These are phyloP conservation scores for Clostera curtula DNA, from an alignment of 2,888 invertebrate genomes.

Conservation along the genomic window DNA sequence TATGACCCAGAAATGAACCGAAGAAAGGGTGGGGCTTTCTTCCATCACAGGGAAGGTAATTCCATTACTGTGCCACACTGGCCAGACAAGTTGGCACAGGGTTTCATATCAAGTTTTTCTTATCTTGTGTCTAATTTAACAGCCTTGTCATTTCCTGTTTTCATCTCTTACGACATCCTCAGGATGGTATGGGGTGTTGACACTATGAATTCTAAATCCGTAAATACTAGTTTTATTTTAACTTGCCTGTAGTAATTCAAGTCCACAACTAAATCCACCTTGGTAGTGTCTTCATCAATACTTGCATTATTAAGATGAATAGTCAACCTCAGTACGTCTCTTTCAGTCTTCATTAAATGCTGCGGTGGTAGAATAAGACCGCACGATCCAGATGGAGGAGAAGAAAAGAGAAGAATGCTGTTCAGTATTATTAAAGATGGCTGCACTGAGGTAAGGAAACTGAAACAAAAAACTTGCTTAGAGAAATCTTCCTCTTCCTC, in stretches of 20 bases:
- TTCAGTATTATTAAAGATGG: constrained; percentile 46
- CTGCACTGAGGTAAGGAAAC: constrained; percentile 46
- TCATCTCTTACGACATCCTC: no score
- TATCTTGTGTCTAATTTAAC: no score
- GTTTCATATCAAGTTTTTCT: no score
- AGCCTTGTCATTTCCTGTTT: no score
- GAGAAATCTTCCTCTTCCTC: no score
- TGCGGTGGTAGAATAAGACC: constrained; percentile 50
- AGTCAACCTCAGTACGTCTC: constrained; percentile 27
- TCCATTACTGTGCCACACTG: no score
- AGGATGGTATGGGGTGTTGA: no score
- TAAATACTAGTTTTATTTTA: not conserved
- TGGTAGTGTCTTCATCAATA: constrained; percentile 14
- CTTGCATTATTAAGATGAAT: constrained; percentile 20
- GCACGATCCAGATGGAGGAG: constrained; percentile 50
- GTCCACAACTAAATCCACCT: constrained; percentile 17
- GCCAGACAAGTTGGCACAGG: no score
- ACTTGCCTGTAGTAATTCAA: constrained; percentile 40
- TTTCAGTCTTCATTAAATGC: constrained; percentile 26
- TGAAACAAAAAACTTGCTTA: constrained; percentile 19
- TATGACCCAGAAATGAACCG: no score
- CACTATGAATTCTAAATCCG: not conserved
- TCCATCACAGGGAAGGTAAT: no score
- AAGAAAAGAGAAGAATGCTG: constrained; percentile 44
- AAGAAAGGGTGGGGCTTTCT: no score